These are phyloP conservation scores for Heterocephalus glaber DNA, from an alignment of 2,113 vertebrate genomes.

Conservation along the genomic window DNA sequence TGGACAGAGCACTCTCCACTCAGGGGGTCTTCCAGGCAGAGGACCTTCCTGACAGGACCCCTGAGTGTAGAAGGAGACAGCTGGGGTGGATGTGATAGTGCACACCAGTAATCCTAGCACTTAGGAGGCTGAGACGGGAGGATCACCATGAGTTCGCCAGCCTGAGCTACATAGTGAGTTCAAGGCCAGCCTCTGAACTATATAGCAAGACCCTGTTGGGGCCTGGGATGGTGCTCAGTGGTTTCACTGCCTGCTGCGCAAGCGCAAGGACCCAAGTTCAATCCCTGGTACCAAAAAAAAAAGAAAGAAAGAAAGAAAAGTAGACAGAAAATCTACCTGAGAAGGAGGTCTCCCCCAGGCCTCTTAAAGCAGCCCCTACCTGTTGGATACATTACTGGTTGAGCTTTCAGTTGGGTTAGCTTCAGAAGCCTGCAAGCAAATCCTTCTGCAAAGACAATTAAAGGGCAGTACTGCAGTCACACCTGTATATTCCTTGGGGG, in stretches of 20 bases:
- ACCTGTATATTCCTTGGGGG: constrained; percentile 97
- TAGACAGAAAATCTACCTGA: neutral
- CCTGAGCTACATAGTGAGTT: too few species aligned
- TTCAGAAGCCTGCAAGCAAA: neutral
- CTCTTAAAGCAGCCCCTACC: neutral
- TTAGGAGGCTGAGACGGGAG: too few species aligned
- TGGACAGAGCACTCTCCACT: neutral
- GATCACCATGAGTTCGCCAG: too few species aligned
- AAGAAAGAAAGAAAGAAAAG: neutral
- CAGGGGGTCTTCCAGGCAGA: neutral
- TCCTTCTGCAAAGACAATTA: neutral
- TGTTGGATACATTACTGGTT: neutral
- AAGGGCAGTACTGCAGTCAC: neutral
- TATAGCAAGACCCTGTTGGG: too few species aligned
- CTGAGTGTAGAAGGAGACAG: fast-evolving
- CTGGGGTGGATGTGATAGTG: too few species aligned
- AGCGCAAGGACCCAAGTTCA: too few species aligned
- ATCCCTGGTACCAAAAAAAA: too few species aligned
- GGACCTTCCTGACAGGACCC: neutral
- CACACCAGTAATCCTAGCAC: too few species aligned
- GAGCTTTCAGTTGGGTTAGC: neutral
- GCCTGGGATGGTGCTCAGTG: too few species aligned
- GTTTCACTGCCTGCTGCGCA: too few species aligned
- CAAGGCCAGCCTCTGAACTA: too few species aligned
- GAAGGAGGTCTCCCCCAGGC: neutral